Conservation (phyloP, 2,888 invertebrate species). For the Nomada ruficornis region DNA sequence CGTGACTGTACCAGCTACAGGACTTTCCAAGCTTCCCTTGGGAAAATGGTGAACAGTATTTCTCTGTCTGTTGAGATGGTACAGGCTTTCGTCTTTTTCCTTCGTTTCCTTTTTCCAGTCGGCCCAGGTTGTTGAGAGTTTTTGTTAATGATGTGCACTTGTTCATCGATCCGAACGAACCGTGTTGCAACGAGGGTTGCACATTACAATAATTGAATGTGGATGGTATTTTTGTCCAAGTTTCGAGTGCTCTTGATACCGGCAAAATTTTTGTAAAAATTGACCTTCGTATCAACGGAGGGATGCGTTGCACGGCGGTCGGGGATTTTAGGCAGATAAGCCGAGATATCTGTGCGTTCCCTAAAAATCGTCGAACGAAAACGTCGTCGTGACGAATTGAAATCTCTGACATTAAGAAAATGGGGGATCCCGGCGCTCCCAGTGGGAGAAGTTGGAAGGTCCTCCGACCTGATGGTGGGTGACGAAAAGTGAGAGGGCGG, state of each 20-base stretch:
- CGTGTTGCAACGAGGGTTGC: no score
- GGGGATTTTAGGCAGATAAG: no score
- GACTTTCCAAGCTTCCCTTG: slow-evolving; percentile 71
- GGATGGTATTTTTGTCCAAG: no score
- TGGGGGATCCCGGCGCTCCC: slow-evolving; percentile 65
- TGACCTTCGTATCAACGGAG: no score
- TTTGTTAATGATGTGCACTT: no score
- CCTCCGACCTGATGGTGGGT: slow-evolving; percentile 63
- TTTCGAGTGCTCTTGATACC: no score
- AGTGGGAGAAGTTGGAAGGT: slow-evolving; percentile 55
- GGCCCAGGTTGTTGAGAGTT: no score
- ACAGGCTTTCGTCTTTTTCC: not conserved
- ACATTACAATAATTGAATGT: no score
- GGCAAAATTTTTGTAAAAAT: no score
- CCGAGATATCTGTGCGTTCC: not conserved
- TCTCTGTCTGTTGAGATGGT: not conserved
- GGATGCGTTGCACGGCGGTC: no score
- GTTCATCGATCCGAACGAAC: no score
- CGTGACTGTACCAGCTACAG: slow-evolving; percentile 66
- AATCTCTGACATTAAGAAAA: slow-evolving; percentile 74
- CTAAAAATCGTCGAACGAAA: slow-evolving; percentile 49
- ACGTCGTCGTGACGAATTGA: slow-evolving; percentile 65
- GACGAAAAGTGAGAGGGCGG: slow-evolving; percentile 49
- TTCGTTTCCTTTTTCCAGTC: not conserved
- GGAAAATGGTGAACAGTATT: slow-evolving; percentile 54